phyloP scores from a whole-genome alignment of 2,113 vertebrate genomes.

The Erythrolamprus reginae region DNA sequence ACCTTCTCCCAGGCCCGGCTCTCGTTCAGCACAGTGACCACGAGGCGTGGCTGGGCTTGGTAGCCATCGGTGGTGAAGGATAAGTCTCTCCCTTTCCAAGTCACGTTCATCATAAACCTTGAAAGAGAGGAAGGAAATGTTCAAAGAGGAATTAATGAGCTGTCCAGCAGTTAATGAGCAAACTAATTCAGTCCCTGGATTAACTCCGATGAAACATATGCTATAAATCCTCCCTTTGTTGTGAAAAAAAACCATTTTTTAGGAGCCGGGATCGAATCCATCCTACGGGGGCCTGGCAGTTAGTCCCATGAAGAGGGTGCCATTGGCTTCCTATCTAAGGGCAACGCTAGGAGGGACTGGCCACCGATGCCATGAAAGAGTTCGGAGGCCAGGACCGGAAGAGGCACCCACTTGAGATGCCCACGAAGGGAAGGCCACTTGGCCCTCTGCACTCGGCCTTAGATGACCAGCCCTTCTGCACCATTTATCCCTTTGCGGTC shows the following conservation, averaged over 20 bases:
- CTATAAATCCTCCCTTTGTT: slow-evolving; percentile 1
- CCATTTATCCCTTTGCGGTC: not conserved
- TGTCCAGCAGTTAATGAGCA: slow-evolving; percentile 47
- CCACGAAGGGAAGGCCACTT: not conserved
- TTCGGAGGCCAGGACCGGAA: accelerated
- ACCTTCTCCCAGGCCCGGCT: slow-evolving; percentile 98
- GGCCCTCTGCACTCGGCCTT: not conserved
- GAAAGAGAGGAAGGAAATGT: slow-evolving; percentile 57
- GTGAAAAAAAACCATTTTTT: not conserved
- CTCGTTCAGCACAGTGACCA: slow-evolving; percentile 94
- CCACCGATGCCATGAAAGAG: not conserved
- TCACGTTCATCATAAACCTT: slow-evolving; percentile 99
- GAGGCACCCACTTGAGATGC: not conserved
- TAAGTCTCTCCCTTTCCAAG: slow-evolving; percentile 93
- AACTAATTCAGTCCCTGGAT: slow-evolving; percentile 17
- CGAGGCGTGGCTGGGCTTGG: slow-evolving; percentile 89
- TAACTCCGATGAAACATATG: not conserved
- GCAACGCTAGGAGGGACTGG: not conserved
- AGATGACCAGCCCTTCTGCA: not conserved
- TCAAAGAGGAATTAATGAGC: slow-evolving; percentile 56
- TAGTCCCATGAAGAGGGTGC: not conserved
- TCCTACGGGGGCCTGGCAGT: not conserved
- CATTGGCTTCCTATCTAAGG: not conserved
- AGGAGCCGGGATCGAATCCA: not conserved
- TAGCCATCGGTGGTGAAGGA: slow-evolving; percentile 98